Evolutionary conservation across 2,888 invertebrate genomes (phyloP).

Genomic region (Uloborus plumipes): DNA sequence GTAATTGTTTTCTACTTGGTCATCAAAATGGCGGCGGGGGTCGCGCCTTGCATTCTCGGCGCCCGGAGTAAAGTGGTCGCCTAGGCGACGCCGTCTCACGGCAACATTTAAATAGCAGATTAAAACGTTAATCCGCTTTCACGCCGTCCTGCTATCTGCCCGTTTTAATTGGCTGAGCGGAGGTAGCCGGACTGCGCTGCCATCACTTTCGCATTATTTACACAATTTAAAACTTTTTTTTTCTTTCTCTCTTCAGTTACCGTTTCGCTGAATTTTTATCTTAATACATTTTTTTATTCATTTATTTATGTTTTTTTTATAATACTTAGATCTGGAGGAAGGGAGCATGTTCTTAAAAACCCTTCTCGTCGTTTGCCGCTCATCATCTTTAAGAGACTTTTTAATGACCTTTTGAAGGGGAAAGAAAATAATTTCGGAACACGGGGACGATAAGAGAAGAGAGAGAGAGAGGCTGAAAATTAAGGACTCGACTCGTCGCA

Average conservation of each 20-base stretch:
- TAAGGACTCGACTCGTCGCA: no score
- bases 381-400: conserved; percentile 48
- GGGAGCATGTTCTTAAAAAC: conserved; percentile 28
- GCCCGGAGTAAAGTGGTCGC: conserved; percentile 10
- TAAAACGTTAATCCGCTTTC: conserved; percentile 62
- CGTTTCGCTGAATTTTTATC: conserved; percentile 12
- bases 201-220: conserved; percentile 63
- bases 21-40: no score
- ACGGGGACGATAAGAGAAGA: no score
- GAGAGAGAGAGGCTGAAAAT: no score
- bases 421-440: background rate
- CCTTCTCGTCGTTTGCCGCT: conserved; percentile 25
- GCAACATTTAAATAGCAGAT: conserved; percentile 65
- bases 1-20: no score
- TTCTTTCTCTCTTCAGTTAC: conserved; percentile 3
- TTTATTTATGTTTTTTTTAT: no score
- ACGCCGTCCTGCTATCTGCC: conserved; percentile 62
- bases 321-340: background rate
- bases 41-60: no score
- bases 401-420: conserved; percentile 51
- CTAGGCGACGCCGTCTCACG: conserved; percentile 58
- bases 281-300: conserved; percentile 11
- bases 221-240: conserved; percentile 48
- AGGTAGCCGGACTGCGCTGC: conserved; percentile 33
- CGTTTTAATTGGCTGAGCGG: conserved; percentile 62